phyloP scores from a whole-genome alignment of 2,797 vertebrate genomes.

The Pipistrellus pipistrellus region DNA sequence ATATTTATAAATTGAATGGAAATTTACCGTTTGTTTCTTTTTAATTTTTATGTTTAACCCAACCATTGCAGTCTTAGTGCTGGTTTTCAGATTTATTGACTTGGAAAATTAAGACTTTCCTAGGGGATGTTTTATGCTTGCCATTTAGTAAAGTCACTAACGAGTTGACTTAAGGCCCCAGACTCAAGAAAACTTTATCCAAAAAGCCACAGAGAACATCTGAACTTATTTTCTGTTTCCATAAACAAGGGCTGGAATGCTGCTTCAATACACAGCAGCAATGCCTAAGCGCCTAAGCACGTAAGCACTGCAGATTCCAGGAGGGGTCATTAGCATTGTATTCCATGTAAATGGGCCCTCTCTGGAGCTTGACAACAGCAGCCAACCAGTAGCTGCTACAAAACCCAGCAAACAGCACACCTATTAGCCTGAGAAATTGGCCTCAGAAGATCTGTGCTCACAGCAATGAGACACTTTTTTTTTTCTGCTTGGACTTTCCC shows the following conservation, averaged over 20 bases:
- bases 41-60: neutral
- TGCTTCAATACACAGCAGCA: neutral
- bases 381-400: neutral
- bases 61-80: constrained; percentile 5
- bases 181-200: constrained; percentile 13
- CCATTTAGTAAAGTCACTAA: neutral
- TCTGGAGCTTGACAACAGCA: neutral
- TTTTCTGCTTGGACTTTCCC: neutral
- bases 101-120: constrained; percentile 46
- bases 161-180: neutral
- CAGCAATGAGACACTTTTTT: neutral
- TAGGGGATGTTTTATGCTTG: neutral
- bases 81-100: constrained; percentile 45
- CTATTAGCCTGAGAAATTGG: neutral
- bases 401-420: neutral
- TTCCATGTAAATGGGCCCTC: neutral
- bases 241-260: neutral
- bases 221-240: neutral
- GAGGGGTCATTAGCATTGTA: neutral
- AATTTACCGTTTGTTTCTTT: neutral
- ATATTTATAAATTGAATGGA: neutral
- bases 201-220: neutral
- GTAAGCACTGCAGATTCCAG: no score
- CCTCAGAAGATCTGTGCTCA: neutral
- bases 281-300: no score